Evolutionary conservation across 2,797 vertebrate species (phyloP).

Genomic region (Danio albolineatus): DNA sequence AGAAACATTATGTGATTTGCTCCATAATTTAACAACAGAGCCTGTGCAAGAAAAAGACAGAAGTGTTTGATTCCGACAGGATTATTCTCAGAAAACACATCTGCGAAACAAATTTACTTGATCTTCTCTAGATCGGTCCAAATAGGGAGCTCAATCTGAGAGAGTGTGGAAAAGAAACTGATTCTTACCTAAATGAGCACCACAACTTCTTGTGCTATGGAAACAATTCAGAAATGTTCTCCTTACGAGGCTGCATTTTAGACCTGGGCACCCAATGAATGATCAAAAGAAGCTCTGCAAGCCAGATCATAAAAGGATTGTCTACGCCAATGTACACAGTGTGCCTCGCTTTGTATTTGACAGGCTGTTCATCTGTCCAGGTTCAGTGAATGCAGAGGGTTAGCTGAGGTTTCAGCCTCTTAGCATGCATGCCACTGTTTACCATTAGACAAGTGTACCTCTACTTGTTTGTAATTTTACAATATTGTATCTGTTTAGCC

Average conservation of each 20-base stretch:
- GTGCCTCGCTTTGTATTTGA: background rate
- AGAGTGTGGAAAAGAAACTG: background rate
- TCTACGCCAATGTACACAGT: background rate
- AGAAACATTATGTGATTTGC: background rate
- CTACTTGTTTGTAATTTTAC: background rate
- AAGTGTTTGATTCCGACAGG: background rate
- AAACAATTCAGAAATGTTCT: background rate
- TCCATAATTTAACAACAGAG: background rate
- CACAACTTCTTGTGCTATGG: background rate
- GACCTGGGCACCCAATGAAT: background rate
- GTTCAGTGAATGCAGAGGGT: background rate
- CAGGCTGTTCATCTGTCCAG: background rate
- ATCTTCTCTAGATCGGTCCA: background rate
- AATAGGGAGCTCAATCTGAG: background rate
- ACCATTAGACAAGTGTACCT: background rate
- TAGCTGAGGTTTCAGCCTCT: background rate
- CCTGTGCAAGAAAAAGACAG: background rate
- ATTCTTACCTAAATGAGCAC: background rate
- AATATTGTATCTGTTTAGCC: background rate
- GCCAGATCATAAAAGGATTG: too few relatives aligned
- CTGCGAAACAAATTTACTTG: background rate
- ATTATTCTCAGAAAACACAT: conserved; percentile 26
- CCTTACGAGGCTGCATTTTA: background rate
- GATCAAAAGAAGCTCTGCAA: background rate
- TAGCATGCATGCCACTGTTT: background rate